Evolutionary conservation across 2,113 vertebrate species (phyloP).

Genomic region (Engraulis encrasicolus): DNA sequence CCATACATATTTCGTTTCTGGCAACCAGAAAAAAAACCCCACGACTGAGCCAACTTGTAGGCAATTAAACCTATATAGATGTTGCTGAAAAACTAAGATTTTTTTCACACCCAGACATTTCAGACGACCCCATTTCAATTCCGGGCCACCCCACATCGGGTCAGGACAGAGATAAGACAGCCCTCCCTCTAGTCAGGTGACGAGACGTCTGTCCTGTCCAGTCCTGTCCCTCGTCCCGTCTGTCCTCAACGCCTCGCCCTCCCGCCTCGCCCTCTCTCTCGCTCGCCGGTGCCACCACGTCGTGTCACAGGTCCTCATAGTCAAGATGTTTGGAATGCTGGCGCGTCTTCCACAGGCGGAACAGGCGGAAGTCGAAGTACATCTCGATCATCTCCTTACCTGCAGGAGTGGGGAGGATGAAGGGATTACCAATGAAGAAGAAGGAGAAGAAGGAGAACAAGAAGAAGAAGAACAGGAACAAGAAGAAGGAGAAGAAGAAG

Average conservation of each 20-base stretch:
- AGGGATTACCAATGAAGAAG: neutral
- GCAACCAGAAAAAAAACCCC: too few species aligned
- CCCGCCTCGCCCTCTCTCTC: neutral
- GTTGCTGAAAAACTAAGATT: too few species aligned
- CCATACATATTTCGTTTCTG: too few species aligned
- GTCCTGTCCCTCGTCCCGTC: too few species aligned
- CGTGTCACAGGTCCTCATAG: constrained; percentile 86
- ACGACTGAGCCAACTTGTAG: too few species aligned
- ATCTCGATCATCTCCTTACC: constrained; percentile 97
- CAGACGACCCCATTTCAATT: too few species aligned
- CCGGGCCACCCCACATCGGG: too few species aligned
- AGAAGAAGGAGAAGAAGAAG: neutral
- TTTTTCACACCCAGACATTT: too few species aligned
- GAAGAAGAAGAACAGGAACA: neutral
- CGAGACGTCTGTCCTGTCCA: too few species aligned
- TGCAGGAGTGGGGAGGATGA: constrained; percentile 62
- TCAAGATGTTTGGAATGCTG: constrained; percentile 97
- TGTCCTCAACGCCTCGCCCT: too few species aligned
- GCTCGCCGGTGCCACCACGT: constrained; percentile 45
- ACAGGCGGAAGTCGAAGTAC: constrained; percentile 98
- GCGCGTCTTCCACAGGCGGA: constrained; percentile 96
- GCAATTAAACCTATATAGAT: too few species aligned
- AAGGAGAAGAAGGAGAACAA: neutral
- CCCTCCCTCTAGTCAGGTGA: constrained; percentile 38
- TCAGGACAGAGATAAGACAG: too few species aligned